Base-by-base conservation (phyloP, 2,113 vertebrate genomes). In the Chamaea fasciata region DNA sequence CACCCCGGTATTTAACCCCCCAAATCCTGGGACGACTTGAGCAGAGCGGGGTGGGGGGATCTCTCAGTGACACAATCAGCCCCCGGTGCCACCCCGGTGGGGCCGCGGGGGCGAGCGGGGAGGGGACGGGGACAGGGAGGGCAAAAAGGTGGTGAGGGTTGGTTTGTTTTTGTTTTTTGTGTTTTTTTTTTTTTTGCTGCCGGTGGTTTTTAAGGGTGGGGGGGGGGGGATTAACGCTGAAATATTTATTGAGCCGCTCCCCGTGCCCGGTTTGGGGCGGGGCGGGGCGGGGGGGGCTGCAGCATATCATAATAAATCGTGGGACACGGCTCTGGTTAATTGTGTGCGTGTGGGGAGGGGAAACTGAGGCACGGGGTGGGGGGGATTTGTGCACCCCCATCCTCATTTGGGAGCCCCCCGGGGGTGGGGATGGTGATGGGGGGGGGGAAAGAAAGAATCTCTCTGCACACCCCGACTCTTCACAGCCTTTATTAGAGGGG, bases 231-330 rank as follows among this genome's bases (percentile, higher is more conserved):
- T 44, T 77, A 6, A 78, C 26, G 57, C 57, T 81, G 89, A 67
- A 84, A 56, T 96, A 96, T 96, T 96, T 96, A 96, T 96, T 96
- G 87, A 94, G 42, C 28, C 37, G n/a, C 3, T 41, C 41, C 16
- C 13, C 7, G 44, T 46, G 30, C 31, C 49, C 6, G 2, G 35
- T 10, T 15, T 33, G 75, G 93, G 93, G 52, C 17, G 41, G 41
- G 41, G 3, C n/a, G n/a, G n/a, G n/a, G n/a, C n/a, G n/a, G n/a
- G n/a, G 27, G 69, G 62, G 89, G 65, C 60, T 35, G 86, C 93
- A 64, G 93, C 90, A 90, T 64, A 83, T 90, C 6, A 8, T 67
- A 95, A 95, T 95, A 95, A 95, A 95, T 39, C 12, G 42, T 31
- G 55, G 82, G 82, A 60, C 62, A 42, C 14, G 9, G 82, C 76